These are phyloP conservation scores for Syritta pipiens DNA, from an alignment of 2,888 invertebrate genomes.

Conservation along the genomic window DNA sequence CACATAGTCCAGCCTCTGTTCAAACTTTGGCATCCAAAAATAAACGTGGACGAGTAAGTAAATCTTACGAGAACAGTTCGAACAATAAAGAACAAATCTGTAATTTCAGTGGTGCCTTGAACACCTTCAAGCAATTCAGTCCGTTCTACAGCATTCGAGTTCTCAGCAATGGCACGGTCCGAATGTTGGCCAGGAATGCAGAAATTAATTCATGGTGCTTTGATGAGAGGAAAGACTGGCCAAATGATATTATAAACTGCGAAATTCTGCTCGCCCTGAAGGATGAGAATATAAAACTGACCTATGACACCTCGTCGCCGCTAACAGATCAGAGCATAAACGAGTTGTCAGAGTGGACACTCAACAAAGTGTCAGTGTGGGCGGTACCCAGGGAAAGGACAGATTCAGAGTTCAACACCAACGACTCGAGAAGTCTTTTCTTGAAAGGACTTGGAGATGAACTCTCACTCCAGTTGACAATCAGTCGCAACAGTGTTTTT, in stretches of 20 bases:
- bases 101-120: slow-evolving; percentile 71
- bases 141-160: slow-evolving; percentile 71
- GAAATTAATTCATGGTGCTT: slow-evolving; percentile 75
- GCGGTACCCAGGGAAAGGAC: slow-evolving; percentile 4
- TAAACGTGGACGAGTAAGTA: slow-evolving; percentile 44
- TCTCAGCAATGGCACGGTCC: slow-evolving; percentile 72
- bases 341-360: slow-evolving; percentile 75
- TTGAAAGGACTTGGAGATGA: slow-evolving; percentile 73
- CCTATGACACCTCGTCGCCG: slow-evolving; percentile 71
- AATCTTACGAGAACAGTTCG: too few relatives aligned
- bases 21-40: slow-evolving; percentile 74
- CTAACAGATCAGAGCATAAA: slow-evolving; percentile 73
- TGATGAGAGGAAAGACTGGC: slow-evolving; percentile 75
- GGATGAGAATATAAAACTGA: slow-evolving; percentile 55
- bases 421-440: too few relatives aligned
- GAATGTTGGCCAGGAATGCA: slow-evolving; percentile 72
- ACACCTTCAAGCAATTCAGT: slow-evolving; percentile 70
- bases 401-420: too few relatives aligned
- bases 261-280: slow-evolving; percentile 72
- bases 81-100: too few relatives aligned
- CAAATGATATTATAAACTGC: slow-evolving; percentile 75
- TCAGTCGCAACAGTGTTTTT: slow-evolving; percentile 75
- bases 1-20: slow-evolving; percentile 71
- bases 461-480: slow-evolving; percentile 72
- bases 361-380: slow-evolving; percentile 72